Percentiles rank a stretch among this genome's conserved stretches.
These are phyloP conservation scores for Geococcyx californianus DNA, from an alignment of 2,113 vertebrate species.

Conservation along the genomic window DNA sequence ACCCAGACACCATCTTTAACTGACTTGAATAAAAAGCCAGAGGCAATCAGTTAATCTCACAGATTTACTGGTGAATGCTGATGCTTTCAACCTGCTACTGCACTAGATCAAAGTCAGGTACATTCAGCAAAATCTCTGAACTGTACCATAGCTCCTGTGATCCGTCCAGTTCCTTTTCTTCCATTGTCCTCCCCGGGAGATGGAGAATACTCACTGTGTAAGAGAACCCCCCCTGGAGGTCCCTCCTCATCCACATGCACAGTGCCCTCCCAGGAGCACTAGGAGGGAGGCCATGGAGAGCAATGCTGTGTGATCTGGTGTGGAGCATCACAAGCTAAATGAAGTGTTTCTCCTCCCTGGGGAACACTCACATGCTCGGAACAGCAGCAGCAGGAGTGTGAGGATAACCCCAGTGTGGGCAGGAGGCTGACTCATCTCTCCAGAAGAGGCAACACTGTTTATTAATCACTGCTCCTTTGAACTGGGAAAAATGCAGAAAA, in stretches of 20 bases:
- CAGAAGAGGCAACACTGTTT: constrained; percentile 58
- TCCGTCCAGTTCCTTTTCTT: neutral
- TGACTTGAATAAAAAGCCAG: neutral
- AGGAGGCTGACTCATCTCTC: constrained; percentile 55
- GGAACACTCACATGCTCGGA: constrained; percentile 13
- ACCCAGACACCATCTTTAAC: neutral
- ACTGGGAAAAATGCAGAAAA: constrained; percentile 59
- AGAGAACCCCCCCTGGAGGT: neutral
- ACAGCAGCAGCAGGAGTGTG: constrained; percentile 15
- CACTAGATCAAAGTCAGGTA: neutral
- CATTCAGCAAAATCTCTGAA: neutral
- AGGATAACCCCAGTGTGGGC: constrained; percentile 40
- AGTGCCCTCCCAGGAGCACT: neutral
- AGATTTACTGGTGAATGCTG: neutral
- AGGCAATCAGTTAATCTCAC: neutral
- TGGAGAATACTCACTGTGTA: neutral
- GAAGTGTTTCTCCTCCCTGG: neutral
- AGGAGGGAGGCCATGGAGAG: neutral
- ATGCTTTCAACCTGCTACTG: neutral
- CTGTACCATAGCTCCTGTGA: neutral
- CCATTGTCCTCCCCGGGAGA: neutral
- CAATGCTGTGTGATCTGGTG: constrained; percentile 1
- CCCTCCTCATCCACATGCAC: neutral
- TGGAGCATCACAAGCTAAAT: neutral
- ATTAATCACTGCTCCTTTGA: constrained; percentile 66